Conservation (phyloP, 1,140 invertebrate genomes). For the Drosophila sproati region DNA sequence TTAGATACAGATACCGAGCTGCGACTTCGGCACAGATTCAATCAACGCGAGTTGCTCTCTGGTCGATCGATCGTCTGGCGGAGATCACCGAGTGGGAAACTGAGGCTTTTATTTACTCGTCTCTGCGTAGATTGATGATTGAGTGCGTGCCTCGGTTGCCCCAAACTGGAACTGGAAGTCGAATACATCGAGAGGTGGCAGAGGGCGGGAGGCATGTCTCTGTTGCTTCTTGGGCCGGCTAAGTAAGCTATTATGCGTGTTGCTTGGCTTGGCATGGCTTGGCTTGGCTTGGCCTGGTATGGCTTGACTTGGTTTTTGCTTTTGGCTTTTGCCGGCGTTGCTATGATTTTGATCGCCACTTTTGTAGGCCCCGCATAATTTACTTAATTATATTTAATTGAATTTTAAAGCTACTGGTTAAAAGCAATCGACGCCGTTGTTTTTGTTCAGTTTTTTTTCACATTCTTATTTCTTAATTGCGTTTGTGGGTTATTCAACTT, state of each 20-base stretch:
- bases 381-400: slow-evolving; percentile 84
- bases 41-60: slow-evolving; percentile 32
- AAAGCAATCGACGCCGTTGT: slow-evolving; percentile 22
- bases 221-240: slow-evolving; percentile 46
- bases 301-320: background rate
- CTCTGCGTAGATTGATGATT: slow-evolving; percentile 73
- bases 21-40: slow-evolving; percentile 44
- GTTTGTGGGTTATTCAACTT: slow-evolving; percentile 36
- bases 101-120: slow-evolving; percentile 31
- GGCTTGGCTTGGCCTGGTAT: slow-evolving; percentile 22
- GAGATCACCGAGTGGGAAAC: slow-evolving; percentile 15
- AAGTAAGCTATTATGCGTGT: slow-evolving; percentile 83
- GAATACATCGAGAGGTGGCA: background rate
- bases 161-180: slow-evolving; percentile 13
- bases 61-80: slow-evolving; percentile 11
- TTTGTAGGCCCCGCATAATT: slow-evolving; percentile 72
- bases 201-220: background rate
- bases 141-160: slow-evolving; percentile 52
- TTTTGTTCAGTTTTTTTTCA: slow-evolving; percentile 1
- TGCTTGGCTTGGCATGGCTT: slow-evolving; percentile 39
- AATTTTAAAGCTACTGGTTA: slow-evolving; percentile 77
- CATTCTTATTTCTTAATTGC: slow-evolving; percentile 17
- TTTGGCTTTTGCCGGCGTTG: slow-evolving; percentile 27
- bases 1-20: slow-evolving; percentile 6
- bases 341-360: slow-evolving; percentile 66